These are phyloP conservation scores for Clistopyga incitator DNA, from an alignment of 2,888 invertebrate species.

Conservation along the genomic window DNA sequence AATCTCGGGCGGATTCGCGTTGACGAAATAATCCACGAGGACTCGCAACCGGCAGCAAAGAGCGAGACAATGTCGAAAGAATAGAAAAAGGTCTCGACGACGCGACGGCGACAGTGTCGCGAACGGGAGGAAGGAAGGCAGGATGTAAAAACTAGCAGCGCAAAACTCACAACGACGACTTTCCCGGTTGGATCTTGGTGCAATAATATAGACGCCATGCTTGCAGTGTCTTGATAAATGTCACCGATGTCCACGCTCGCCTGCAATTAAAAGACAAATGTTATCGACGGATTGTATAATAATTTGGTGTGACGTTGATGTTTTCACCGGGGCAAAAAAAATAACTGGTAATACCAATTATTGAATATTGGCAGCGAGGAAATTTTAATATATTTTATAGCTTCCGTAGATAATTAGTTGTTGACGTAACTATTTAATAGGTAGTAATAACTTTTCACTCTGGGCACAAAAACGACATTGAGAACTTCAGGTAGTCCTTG, in stretches of 20 bases:
- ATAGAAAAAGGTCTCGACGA: conserved; percentile 21
- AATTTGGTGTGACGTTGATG: background rate
- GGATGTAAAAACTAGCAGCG: conserved; percentile 25
- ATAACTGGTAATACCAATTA: too few species aligned
- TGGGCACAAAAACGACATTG: too few species aligned
- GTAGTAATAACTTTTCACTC: too few species aligned
- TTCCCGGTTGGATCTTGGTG: conserved; percentile 93
- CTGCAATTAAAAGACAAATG: conserved; percentile 75
- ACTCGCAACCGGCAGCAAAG: conserved; percentile 40
- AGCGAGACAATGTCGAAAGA: conserved; percentile 53
- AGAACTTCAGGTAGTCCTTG: too few species aligned
- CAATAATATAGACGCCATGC: conserved; percentile 94
- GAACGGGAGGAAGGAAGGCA: conserved; percentile 16
- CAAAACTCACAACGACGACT: conserved; percentile 92
- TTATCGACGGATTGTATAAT: background rate
- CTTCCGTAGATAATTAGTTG: too few species aligned
- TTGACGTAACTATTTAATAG: too few species aligned
- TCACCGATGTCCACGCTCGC: conserved; percentile 91
- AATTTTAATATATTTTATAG: too few species aligned
- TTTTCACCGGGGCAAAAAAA: too few species aligned
- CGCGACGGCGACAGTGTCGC: conserved; percentile 20
- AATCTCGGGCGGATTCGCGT: conserved; percentile 44
- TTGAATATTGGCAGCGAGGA: too few species aligned
- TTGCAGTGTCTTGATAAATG: conserved; percentile 94
- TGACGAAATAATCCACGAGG: conserved; percentile 64